Percentiles rank a stretch among this genome's conserved stretches.
Conservation (phyloP, 2,113 vertebrate genomes). For the Microtus ochrogaster region DNA sequence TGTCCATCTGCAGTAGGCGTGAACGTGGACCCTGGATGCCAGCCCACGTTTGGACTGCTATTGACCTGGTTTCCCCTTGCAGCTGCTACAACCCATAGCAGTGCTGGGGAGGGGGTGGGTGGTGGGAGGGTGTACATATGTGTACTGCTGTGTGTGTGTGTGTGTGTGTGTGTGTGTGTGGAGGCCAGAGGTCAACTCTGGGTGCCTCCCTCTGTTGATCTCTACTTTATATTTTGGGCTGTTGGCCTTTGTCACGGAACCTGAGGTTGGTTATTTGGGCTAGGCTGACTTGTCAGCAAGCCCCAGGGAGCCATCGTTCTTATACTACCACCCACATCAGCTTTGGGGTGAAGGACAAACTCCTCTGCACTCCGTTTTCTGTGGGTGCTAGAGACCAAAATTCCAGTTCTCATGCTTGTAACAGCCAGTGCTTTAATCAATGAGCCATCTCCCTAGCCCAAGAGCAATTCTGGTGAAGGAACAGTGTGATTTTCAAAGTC, state of each 20-base stretch:
- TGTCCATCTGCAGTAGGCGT: background rate
- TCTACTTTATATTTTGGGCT: background rate
- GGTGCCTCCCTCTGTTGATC: background rate
- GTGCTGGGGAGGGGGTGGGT: background rate
- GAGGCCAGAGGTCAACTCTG: background rate
- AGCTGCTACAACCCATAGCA: constrained; percentile 43
- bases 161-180: no score
- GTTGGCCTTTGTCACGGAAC: background rate
- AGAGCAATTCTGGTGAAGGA: constrained; percentile 7
- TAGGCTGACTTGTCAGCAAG: background rate
- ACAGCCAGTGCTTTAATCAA: background rate
- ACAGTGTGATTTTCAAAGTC: background rate
- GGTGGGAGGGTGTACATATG: background rate
- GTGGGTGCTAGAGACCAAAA: background rate
- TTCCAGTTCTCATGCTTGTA: no score
- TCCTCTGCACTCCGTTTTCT: no score
- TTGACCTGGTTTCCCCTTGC: background rate
- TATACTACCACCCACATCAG: background rate
- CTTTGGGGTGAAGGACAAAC: no score
- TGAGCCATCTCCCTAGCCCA: no score
- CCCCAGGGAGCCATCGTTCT: no score
- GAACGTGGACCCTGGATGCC: background rate
- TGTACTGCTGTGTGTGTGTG: background rate
- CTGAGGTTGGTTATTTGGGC: background rate
- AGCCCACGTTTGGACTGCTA: background rate